Percentiles rank a stretch among this genome's conserved stretches.
Conservation (phyloP, 2,888 invertebrate species). For the Panopea generosa region DNA sequence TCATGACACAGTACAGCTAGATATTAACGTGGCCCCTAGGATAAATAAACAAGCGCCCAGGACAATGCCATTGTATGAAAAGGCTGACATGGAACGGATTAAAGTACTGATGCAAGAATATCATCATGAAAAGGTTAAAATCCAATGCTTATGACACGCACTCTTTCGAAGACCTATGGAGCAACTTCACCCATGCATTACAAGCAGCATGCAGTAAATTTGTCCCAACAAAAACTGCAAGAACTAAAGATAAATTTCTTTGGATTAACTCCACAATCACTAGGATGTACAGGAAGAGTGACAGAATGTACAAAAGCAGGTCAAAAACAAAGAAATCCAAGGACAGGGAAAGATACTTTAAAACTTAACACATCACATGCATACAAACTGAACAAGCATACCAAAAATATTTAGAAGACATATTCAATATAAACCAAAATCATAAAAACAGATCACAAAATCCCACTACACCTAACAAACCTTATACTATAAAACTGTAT, state of each 20-base stretch:
- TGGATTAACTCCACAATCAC: conserved; percentile 26
- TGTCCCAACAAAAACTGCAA: conserved; percentile 27
- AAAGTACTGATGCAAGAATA: conserved; percentile 11
- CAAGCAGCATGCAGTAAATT: conserved; percentile 1
- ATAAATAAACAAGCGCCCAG: conserved; percentile 25
- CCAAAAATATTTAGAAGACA: conserved; percentile 29
- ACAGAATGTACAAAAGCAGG: conserved; percentile 10
- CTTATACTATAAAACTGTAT: conserved; percentile 33
- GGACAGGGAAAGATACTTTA: conserved; percentile 4
- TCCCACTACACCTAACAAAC: conserved; percentile 5
- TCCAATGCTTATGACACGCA: background rate
- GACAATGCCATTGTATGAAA: conserved; percentile 12
- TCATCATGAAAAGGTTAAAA: conserved; percentile 7
- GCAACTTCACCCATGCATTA: conserved; percentile 1
- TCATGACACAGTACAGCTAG: conserved; percentile 30
- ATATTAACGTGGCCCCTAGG: conserved; percentile 23
- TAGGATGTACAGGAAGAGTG: conserved; percentile 22
- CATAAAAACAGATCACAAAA: background rate
- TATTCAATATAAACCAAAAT: conserved; percentile 17
- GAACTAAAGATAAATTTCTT: conserved; percentile 30
- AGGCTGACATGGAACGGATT: conserved; percentile 16
- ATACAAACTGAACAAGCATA: conserved; percentile 24
- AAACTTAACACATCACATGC: conserved; percentile 8
- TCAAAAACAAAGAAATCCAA: background rate
- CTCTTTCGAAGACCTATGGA: conserved; percentile 11